Base-by-base conservation (phyloP, 1,140 invertebrate species). In the Aphelinus atriplicis region DNA sequence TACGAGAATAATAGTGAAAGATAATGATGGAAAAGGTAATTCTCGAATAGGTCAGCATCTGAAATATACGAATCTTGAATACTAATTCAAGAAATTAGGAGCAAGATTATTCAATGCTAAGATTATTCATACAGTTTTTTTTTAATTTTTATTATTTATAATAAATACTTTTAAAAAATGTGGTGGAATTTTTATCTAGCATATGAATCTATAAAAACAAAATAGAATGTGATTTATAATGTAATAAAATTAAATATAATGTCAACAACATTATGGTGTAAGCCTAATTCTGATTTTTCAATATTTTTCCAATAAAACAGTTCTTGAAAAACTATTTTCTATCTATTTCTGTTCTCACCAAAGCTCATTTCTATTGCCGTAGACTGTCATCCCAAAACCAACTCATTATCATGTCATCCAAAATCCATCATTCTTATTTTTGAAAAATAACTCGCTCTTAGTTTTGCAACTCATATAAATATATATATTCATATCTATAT, bases 271-370 rank as follows among this genome's bases (percentile, higher is more conserved):
- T 56, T 72, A 62, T 72, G 65, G 55, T 65, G 47, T 56, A 7
- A 55, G 58, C 57, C 42, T 46, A 43, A 56, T 69, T 5, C 26
- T 50, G 1, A 42, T 43, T n/a, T 57, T 75, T 53, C 58, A 70
- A 75, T 75, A 75, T 75, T 75, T 70, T 75, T 75, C 67, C 70
- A 70, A 75, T 75, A 65, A 75, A 74, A 68, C 42, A 67, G 66
- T 64, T 73, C 26, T 61, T 51, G 50, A 71, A 71, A 64, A 72
- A 43, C 43, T 26, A 73, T 71, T 7, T 64, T 3, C 2, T 50
- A 55, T 56, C 51, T 72, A 56, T 51, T 66, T 73, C n/a, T 51
- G 66, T 45, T 73, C 1, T 45, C 42, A 61, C 42, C 60, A 47
- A 43, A 9, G 48, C 3, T 47, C 6, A 63, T 46, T 9, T 64